These are phyloP conservation scores for Mythimna albipuncta DNA, from an alignment of 2,888 invertebrate genomes.

Conservation along the genomic window DNA sequence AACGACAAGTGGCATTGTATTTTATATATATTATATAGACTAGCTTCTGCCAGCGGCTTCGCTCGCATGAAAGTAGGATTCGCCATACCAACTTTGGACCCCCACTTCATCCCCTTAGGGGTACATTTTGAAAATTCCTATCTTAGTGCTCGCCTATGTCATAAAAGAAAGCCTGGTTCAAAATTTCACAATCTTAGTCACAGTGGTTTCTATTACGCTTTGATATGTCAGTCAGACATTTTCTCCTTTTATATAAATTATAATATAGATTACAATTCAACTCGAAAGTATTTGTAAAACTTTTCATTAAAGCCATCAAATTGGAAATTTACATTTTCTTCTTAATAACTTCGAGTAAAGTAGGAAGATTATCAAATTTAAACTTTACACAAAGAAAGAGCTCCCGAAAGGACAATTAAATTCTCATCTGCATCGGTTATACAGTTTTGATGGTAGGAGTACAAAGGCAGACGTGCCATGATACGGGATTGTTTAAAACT, in stretches of 20 bases:
- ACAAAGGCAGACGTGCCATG: neutral
- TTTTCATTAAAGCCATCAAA: neutral
- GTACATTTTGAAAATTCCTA: too few relatives aligned
- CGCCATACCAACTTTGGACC: too few relatives aligned
- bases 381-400: constrained; percentile 22
- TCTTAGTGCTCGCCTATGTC: too few relatives aligned
- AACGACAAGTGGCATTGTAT: too few relatives aligned
- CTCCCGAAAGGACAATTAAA: constrained; percentile 19
- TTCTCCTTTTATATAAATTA: neutral
- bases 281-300: neutral
- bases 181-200: too few relatives aligned
- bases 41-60: too few relatives aligned
- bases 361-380: constrained; percentile 25
- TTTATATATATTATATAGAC: too few relatives aligned
- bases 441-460: neutral
- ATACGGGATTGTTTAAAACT: neutral
- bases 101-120: too few relatives aligned
- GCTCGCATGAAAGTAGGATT: too few relatives aligned
- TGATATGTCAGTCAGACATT: too few relatives aligned
- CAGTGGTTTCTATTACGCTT: too few relatives aligned
- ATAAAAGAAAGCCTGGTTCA: too few relatives aligned
- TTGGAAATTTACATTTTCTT: constrained; percentile 7
- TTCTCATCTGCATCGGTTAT: constrained; percentile 26
- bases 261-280: constrained; percentile 7
- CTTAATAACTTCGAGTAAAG: constrained; percentile 19